Base-by-base conservation (phyloP, 1,140 invertebrate species). In the Spodoptera litura region DNA sequence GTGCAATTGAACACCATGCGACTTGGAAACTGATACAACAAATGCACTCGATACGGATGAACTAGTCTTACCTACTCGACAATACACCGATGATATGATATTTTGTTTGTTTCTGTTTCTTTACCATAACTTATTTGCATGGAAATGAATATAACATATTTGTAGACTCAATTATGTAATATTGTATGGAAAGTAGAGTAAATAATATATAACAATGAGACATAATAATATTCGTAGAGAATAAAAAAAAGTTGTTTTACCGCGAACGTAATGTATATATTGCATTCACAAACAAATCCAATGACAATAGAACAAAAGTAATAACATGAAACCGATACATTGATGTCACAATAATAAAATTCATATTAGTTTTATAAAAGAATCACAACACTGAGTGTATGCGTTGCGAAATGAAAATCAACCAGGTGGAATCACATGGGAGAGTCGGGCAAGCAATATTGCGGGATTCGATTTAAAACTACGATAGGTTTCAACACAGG, bases 1-100 rank as follows among this genome's bases (percentile, higher is more conserved):
- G 87, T 89, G 87, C 89, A 90, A 93, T 93, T 92, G 91, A 91
- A 90, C 89, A 88, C 74, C 87, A 91, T 80, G 58, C 90, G 87
- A 92, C 87, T 86, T 85, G 89, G 88, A 93, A 93, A 91, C 86
- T 87, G 88, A 92, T 91, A 93, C 78, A 78, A 86, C 89, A 82
- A 88, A 88, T 78, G 84, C 83, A 84, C 73, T 78, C 82, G 79
- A 85, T 62, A 64, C 83, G 64, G 44, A 51, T 20, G n/a, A 61
- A n/a, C 25, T n/a, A 15, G 44, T 35, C 66, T 52, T 70, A 44
- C 38, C 38, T 44, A 27, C 51, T 52, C 49, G 10, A 70, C 31
- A 70, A 70, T 53, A 15, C 20, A 53, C 27, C 20, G 15, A 64
- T 27, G 64, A 68, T 52, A 68, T 27, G 66, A 31, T 70, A 31